Conservation (phyloP, 2,888 invertebrate species). For the Corythucha ciliata region DNA sequence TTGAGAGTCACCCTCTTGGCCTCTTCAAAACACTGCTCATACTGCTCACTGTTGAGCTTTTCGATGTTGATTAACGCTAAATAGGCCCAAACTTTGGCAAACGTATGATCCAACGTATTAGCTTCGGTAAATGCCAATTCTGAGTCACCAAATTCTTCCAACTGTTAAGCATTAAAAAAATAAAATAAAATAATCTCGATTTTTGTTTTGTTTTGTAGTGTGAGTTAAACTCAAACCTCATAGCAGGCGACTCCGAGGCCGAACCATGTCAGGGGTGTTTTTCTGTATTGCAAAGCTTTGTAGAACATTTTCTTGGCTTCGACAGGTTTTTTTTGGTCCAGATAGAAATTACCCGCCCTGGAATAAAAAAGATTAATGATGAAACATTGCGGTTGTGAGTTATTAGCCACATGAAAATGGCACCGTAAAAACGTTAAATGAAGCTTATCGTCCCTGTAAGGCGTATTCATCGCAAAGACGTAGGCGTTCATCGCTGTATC, state of each 20-base stretch:
- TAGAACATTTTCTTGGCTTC: slow-evolving; percentile 25
- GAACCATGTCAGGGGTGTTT: slow-evolving; percentile 30
- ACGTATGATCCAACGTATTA: slow-evolving; percentile 26
- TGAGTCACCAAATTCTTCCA: slow-evolving; percentile 27
- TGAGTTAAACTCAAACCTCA: slow-evolving; percentile 24
- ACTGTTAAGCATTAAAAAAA: slow-evolving; percentile 4
- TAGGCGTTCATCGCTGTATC: slow-evolving; percentile 22
- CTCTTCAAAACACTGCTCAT: slow-evolving; percentile 22
- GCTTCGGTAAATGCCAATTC: slow-evolving; percentile 30
- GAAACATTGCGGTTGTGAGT: background rate
- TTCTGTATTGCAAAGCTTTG: slow-evolving; percentile 20
- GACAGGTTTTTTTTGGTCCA: slow-evolving; percentile 18
- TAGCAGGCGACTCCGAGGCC: slow-evolving; percentile 31
- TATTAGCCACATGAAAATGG: slow-evolving; percentile 19
- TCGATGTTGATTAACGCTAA: slow-evolving; percentile 28
- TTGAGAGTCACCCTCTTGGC: slow-evolving; percentile 20
- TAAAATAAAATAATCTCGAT: background rate
- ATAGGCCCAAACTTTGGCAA: slow-evolving; percentile 29
- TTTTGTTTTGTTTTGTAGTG: background rate
- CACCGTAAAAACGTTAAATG: slow-evolving; percentile 15
- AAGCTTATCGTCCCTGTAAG: slow-evolving; percentile 15
- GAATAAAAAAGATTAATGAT: background rate
- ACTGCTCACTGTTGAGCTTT: slow-evolving; percentile 21
- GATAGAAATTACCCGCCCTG: slow-evolving; percentile 27
- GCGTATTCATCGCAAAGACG: slow-evolving; percentile 19